Evolutionary conservation across 2,113 vertebrate species (phyloP).

Genomic region (Poeciliopsis occidentalis): DNA sequence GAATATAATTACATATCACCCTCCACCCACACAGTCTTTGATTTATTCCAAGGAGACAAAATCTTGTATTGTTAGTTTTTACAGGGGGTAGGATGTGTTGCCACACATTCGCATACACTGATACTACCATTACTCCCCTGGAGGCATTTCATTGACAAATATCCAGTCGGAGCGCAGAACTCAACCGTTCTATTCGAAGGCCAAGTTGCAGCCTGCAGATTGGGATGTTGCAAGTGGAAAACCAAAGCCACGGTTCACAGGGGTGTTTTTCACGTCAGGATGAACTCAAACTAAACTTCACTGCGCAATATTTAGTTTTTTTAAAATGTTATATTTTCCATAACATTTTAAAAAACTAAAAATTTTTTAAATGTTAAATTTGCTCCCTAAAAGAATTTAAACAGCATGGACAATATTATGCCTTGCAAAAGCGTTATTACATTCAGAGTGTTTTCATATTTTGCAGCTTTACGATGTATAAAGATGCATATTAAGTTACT

Average conservation of each 20-base stretch:
- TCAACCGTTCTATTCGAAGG: background rate
- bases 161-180: conserved; percentile 13
- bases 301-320: background rate
- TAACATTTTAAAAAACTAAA: no score
- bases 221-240: background rate
- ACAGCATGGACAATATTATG: no score
- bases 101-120: conserved; percentile 30
- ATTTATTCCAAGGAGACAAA: conserved; percentile 55
- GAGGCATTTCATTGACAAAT: conserved; percentile 30
- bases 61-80: conserved; percentile 52
- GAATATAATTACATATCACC: conserved; percentile 69
- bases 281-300: background rate
- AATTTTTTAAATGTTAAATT: no score
- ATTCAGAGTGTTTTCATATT: no score
- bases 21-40: conserved; percentile 55
- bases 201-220: background rate
- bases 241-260: background rate
- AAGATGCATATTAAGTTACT: no score
- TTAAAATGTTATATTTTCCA: no score
- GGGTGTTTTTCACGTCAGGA: background rate
- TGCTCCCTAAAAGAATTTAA: no score
- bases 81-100: conserved; percentile 33
- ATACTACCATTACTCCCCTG: conserved; percentile 29
- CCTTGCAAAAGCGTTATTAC: no score
- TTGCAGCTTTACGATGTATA: no score